phyloP scores from a whole-genome alignment of 2,888 invertebrate genomes.

The Idaea dimidiata region DNA sequence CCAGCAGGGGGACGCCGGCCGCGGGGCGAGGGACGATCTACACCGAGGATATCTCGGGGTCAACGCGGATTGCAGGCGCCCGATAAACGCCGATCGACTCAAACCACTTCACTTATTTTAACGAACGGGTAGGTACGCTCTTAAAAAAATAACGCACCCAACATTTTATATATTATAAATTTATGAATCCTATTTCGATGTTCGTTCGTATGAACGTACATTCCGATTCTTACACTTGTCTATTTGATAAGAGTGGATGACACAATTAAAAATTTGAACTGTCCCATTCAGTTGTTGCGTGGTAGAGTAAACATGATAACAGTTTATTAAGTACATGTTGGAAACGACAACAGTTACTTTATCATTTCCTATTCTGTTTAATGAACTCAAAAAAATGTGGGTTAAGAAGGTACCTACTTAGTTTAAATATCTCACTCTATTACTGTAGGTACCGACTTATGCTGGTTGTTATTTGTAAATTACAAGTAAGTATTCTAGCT shows the following conservation, averaged over 20 bases:
- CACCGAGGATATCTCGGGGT: conserved; percentile 79
- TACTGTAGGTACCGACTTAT: conserved; percentile 1
- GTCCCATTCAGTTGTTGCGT: conserved; percentile 58
- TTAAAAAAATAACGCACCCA: conserved; percentile 17
- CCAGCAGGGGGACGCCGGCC: conserved; percentile 19
- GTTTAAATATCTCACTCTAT: not conserved
- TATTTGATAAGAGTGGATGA: conserved; percentile 41
- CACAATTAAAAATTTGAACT: conserved; percentile 45
- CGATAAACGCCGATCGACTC: conserved; percentile 67
- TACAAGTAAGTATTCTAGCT: not conserved
- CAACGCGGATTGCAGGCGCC: conserved; percentile 78
- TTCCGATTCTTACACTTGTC: conserved; percentile 32
- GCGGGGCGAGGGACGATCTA: conserved; percentile 60
- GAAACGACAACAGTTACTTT: conserved; percentile 48
- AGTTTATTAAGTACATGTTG: conserved; percentile 47
- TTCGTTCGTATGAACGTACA: conserved; percentile 35
- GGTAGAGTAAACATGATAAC: conserved; percentile 57
- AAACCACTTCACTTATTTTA: conserved; percentile 44
- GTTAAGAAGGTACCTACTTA: not conserved
- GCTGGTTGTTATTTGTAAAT: not conserved
- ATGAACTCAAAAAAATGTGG: conserved; percentile 15
- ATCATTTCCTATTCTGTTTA: conserved; percentile 40
- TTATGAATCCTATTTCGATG: conserved; percentile 36
- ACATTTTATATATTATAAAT: conserved; percentile 9
- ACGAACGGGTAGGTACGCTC: conserved; percentile 41